Evolutionary conservation across 2,888 invertebrate genomes (phyloP).

Genomic region (Eristalinus aeneus): DNA sequence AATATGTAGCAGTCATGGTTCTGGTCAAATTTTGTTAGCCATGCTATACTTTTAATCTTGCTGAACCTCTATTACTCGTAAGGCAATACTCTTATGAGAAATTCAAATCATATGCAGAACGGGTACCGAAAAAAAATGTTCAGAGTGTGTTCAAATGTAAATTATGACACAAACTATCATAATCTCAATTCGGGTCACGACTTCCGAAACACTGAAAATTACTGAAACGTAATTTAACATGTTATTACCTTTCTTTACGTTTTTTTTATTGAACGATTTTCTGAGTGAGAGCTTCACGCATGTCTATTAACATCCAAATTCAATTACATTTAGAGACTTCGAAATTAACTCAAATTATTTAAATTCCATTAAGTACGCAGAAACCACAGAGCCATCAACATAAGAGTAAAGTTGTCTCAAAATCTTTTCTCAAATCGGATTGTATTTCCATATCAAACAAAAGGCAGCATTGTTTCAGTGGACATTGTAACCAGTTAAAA

Average conservation of each 20-base stretch:
- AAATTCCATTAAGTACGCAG: slow-evolving; percentile 3
- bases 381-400: background rate
- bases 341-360: background rate
- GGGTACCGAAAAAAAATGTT: no score
- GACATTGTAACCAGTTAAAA: slow-evolving; percentile 35
- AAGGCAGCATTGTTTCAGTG: slow-evolving; percentile 19
- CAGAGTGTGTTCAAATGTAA: no score
- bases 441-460: slow-evolving; percentile 15
- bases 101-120: no score
- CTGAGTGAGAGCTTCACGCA: background rate
- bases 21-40: no score
- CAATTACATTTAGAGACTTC: slow-evolving; percentile 59
- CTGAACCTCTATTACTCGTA: no score
- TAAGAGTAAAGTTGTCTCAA: slow-evolving; percentile 46
- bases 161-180: no score
- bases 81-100: no score
- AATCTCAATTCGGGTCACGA: background rate
- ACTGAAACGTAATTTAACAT: background rate
- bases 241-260: background rate
- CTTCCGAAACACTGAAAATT: background rate
- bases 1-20: no score
- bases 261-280: background rate
- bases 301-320: slow-evolving; percentile 25
- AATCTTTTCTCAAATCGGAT: slow-evolving; percentile 20
- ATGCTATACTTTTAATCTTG: no score